Evolutionary conservation across 2,888 invertebrate genomes (phyloP), one percentile per base, ranked within the genome.

Genomic region (Halocaridina rubra): DNA sequence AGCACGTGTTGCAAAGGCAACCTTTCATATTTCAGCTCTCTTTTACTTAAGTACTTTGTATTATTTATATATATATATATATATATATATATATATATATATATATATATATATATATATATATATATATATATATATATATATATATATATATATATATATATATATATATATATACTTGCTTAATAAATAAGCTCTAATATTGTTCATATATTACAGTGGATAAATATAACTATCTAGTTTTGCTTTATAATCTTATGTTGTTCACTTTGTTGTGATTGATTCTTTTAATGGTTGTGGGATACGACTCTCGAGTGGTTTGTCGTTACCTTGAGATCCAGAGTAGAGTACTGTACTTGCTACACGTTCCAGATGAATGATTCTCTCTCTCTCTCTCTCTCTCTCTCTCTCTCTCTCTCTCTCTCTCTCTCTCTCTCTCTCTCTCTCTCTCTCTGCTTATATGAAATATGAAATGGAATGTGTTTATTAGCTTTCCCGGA

Each of bases 101-200:
- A 64, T 64, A 71, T 71, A 71, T 71, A 71, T 71, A 32, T 71
- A 71, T 71, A 71, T 71, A 71, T 71, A 71, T 71, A 71, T 71
- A 71, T 71, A 71, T 71, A 29, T 29, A 32, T 29, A 71, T 71
- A 71, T 71, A 71, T 71, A 33, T 71, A 71, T 71, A 71, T 71
- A 71, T 71, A 71, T 71, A 71, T 71, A 71, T 30, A 71, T 71
- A 71, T 71, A 30, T 71, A 33, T 32, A 71, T 71, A 30, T 71
- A 71, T 71, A 71, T 71, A 71, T 71, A 33, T 71, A 13, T 71
- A 71, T 71, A 71, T 71, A 71, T 71, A 71, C 32, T 13, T 71
- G 32, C 32, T 30, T 32, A 71, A 8, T 8, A 8, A 19, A 16
- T n/a, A n/a, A 64, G 13, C n/a, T n/a, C n/a, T n/a, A n/a, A 71